Base-by-base conservation (phyloP, 2,113 vertebrate genomes). In the Syrmaticus mikado region DNA sequence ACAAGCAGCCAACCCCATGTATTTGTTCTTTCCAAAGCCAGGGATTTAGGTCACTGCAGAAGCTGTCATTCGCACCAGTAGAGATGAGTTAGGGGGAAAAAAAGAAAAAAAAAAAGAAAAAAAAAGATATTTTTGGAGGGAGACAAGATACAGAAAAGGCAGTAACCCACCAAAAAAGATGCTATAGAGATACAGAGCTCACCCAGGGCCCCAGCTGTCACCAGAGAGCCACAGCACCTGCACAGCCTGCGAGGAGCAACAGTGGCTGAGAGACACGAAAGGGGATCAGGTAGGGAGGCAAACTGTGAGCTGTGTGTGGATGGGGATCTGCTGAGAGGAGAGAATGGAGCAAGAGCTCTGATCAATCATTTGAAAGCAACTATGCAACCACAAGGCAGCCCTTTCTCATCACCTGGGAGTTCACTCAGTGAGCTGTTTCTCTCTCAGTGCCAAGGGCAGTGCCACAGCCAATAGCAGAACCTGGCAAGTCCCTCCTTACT, bases 391-490 rank as follows among this genome's bases (percentile, higher is more conserved):
- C 62, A 46, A 43, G 2, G 10, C 8, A 36, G 55, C 40, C 5
- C 4, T 24, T 91, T 55, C 76, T 85, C 13, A 20, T 22, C 68
- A 34, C 8, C 34, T 66, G 30, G 25, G 22, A 2, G 0, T 52
- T 81, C 70, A 13, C 73, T 45, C 50, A 53, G 25, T 0, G 14
- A 27, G 22, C 27, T 30, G 12, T 55, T 68, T 45, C 19, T 48
- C 16, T 11, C 57, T 67, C 36, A 32, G 48, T 32, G 82, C 84
- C 0, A 0, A 72, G 55, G 28, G n/a, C 5, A 34, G 4, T 19
- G 14, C 52, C 52, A 53, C 27, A 12, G 40, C 40, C 45, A 73
- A 52, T 4, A 82, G 40, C 58, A 92, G 58, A 72, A 30, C 40
- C 73, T 55, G 5, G 19, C 3, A 17, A 6, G 8, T 79, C 77